These are phyloP conservation scores for Hypena proboscidalis DNA, from an alignment of 2,888 invertebrate species.

Conservation along the genomic window DNA sequence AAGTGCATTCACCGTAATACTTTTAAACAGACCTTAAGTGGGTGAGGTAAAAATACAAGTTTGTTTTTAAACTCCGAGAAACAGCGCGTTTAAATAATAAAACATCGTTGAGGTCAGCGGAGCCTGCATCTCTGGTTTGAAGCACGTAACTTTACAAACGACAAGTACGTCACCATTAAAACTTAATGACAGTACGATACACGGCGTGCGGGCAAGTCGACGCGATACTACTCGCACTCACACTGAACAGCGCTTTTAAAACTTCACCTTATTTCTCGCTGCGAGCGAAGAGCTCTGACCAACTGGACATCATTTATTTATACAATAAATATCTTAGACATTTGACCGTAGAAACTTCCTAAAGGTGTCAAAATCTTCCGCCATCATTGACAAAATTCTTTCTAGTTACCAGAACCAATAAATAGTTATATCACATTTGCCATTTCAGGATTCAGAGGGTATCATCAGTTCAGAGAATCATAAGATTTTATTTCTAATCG, in stretches of 20 bases:
- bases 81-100: slow-evolving; percentile 35
- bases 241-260: slow-evolving; percentile 50
- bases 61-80: slow-evolving; percentile 19
- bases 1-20: too few relatives aligned
- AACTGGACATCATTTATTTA: slow-evolving; percentile 24
- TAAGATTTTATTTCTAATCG: too few relatives aligned
- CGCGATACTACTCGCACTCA: slow-evolving; percentile 46
- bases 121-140: slow-evolving; percentile 56
- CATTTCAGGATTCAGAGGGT: too few relatives aligned
- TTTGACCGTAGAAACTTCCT: too few relatives aligned
- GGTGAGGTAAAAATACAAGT: slow-evolving; percentile 14
- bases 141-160: slow-evolving; percentile 48
- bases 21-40: too few relatives aligned
- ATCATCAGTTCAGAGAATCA: too few relatives aligned
- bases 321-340: slow-evolving; percentile 36
- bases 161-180: slow-evolving; percentile 66
- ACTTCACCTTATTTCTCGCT: slow-evolving; percentile 41
- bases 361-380: too few relatives aligned
- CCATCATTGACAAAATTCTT: too few relatives aligned
- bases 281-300: slow-evolving; percentile 17
- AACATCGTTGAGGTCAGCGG: slow-evolving; percentile 24
- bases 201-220: slow-evolving; percentile 37
- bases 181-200: slow-evolving; percentile 50
- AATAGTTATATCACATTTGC: too few relatives aligned
- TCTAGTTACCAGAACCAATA: too few relatives aligned